Evolutionary conservation across 2,113 vertebrate species (phyloP).

Genomic region (Tauraco erythrolophus): DNA sequence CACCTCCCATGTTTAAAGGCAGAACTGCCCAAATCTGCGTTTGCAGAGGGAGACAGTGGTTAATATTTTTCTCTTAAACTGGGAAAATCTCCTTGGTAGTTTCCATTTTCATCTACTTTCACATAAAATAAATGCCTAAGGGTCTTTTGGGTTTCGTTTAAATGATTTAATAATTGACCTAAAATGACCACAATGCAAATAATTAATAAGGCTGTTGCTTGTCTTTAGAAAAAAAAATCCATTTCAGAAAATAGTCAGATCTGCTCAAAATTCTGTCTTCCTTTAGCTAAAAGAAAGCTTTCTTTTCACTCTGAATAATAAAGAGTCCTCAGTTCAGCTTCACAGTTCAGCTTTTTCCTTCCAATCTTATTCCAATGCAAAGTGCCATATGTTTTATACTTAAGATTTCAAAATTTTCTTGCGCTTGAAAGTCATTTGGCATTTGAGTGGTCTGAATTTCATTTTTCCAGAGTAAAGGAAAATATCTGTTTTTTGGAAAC

Average conservation of each 20-base stretch:
- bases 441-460: neutral
- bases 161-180: neutral
- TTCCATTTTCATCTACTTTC: neutral
- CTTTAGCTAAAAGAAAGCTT: neutral
- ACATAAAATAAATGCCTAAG: neutral
- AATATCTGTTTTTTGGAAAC: neutral
- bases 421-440: neutral
- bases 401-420: neutral
- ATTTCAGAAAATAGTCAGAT: neutral
- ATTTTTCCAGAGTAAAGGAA: neutral
- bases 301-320: constrained; percentile 4
- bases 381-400: constrained; percentile 16
- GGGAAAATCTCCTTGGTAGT: neutral
- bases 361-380: neutral
- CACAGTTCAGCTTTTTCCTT: neutral
- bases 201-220: neutral
- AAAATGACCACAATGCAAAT: neutral
- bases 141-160: neutral
- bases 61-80: neutral
- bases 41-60: neutral
- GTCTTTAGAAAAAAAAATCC: neutral
- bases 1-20: neutral
- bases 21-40: neutral
- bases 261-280: neutral
- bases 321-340: neutral